These are phyloP conservation scores for Acleris holmiana DNA, from an alignment of 2,888 invertebrate species.

Conservation along the genomic window DNA sequence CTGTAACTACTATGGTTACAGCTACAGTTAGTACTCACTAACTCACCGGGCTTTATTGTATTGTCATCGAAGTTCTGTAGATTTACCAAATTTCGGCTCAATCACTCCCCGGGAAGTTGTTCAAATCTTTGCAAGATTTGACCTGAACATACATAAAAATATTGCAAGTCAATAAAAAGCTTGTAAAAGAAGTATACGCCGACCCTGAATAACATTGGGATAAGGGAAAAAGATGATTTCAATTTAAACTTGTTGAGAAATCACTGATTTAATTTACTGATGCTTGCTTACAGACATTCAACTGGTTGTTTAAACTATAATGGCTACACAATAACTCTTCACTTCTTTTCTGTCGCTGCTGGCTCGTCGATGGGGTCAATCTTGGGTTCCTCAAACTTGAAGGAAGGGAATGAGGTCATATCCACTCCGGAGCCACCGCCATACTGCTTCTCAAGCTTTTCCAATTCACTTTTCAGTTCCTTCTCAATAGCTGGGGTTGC, in stretches of 20 bases:
- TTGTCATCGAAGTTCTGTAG: too few relatives aligned
- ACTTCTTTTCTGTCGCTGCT: constrained; percentile 58
- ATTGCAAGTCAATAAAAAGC: too few relatives aligned
- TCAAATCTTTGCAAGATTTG: too few relatives aligned
- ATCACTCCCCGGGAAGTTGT: too few relatives aligned
- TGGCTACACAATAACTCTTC: constrained; percentile 45
- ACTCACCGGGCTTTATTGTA: too few relatives aligned
- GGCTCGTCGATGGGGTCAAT: constrained; percentile 87
- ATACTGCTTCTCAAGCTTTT: constrained; percentile 91
- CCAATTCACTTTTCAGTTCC: constrained; percentile 90
- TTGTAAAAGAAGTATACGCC: too few relatives aligned
- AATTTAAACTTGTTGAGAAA: constrained; percentile 21
- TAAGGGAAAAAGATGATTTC: too few relatives aligned
- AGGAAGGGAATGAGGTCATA: constrained; percentile 94
- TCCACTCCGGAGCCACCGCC: constrained; percentile 91
- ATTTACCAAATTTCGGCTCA: too few relatives aligned
- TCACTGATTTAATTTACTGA: constrained; percentile 24
- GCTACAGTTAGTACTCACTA: too few relatives aligned
- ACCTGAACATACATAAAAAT: too few relatives aligned
- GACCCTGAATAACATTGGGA: too few relatives aligned
- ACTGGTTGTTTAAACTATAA: constrained; percentile 34
- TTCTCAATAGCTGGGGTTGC: constrained; percentile 90
- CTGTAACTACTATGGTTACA: too few relatives aligned
- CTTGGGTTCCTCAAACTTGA: constrained; percentile 91
- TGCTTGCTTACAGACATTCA: constrained; percentile 14